These are phyloP conservation scores for Cylloceria caligata DNA, from an alignment of 2,888 invertebrate species.

Conservation along the genomic window DNA sequence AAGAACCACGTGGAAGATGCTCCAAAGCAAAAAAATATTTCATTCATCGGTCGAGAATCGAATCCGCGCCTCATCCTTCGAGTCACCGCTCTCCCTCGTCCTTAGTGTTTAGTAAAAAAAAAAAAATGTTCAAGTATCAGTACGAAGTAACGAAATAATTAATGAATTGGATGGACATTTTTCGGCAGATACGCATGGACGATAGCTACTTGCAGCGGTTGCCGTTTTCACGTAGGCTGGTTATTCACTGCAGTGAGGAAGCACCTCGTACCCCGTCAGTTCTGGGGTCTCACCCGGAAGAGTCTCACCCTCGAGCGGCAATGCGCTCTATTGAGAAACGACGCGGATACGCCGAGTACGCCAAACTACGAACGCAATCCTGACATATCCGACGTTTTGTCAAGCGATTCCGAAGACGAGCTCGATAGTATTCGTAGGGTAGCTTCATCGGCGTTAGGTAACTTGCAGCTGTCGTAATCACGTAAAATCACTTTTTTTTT, in stretches of 20 bases:
- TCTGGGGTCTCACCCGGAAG: constrained; percentile 90
- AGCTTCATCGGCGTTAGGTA: too few species aligned
- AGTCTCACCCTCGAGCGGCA: constrained; percentile 76
- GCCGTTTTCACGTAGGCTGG: constrained; percentile 92
- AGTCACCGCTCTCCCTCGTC: too few species aligned
- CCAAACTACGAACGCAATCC: background rate
- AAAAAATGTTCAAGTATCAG: too few species aligned
- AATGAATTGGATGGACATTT: constrained; percentile 33
- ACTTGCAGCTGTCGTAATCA: constrained; percentile 34
- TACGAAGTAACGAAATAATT: constrained; percentile 34
- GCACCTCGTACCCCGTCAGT: constrained; percentile 88
- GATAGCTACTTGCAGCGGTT: constrained; percentile 89
- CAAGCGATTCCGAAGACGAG: constrained; percentile 37
- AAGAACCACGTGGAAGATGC: too few species aligned
- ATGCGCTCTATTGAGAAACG: background rate
- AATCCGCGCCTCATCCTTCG: too few species aligned
- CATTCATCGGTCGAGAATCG: too few species aligned
- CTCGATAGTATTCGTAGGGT: background rate
- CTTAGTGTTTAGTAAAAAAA: too few species aligned
- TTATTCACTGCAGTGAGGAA: constrained; percentile 89
- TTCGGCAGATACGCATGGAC: constrained; percentile 91
- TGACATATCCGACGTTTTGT: background rate
- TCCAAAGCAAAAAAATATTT: too few species aligned
- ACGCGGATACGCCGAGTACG: constrained; percentile 14
- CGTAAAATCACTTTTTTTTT: background rate